Percentiles rank a stretch among this genome's conserved stretches.
phyloP scores from a whole-genome alignment of 64 coral and sea anemone genomes.

The Montipora sp. region DNA sequence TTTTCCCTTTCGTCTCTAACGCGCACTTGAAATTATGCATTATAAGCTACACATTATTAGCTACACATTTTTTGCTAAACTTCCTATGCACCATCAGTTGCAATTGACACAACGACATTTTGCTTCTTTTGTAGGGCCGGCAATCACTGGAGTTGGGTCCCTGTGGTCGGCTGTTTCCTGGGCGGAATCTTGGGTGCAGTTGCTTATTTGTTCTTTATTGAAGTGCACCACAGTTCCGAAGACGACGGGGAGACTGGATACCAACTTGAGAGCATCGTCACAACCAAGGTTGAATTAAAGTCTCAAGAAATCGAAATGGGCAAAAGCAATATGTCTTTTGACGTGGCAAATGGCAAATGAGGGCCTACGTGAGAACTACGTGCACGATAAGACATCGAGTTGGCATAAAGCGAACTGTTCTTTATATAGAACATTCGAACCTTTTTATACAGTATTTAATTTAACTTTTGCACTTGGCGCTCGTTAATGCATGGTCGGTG shows the following conservation, averaged over 20 bases:
- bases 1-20: too few species aligned
- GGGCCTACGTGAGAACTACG: not conserved
- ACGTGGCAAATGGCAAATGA: not conserved
- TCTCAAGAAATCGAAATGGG: not conserved
- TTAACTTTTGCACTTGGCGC: too few species aligned
- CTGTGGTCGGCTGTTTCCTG: conserved; percentile 55
- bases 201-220: conserved; percentile 58
- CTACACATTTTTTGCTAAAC: too few species aligned
- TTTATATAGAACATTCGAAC: too few species aligned
- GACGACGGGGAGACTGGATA: conserved; percentile 11
- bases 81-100: too few species aligned
- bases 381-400: too few species aligned
- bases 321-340: not conserved
- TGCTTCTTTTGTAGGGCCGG: not conserved
- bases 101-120: too few species aligned
- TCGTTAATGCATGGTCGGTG: too few species aligned
- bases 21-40: too few species aligned
- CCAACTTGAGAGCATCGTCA: conserved; percentile 3
- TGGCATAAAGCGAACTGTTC: too few species aligned
- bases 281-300: not conserved
- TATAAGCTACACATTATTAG: too few species aligned
- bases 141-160: conserved; percentile 80
- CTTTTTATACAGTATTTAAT: too few species aligned
- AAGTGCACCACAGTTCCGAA: conserved; percentile 56
- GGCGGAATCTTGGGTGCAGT: conserved; percentile 68